Evolutionary conservation across 2,888 invertebrate genomes (phyloP).

Genomic region (Lacanobia wlatinum): DNA sequence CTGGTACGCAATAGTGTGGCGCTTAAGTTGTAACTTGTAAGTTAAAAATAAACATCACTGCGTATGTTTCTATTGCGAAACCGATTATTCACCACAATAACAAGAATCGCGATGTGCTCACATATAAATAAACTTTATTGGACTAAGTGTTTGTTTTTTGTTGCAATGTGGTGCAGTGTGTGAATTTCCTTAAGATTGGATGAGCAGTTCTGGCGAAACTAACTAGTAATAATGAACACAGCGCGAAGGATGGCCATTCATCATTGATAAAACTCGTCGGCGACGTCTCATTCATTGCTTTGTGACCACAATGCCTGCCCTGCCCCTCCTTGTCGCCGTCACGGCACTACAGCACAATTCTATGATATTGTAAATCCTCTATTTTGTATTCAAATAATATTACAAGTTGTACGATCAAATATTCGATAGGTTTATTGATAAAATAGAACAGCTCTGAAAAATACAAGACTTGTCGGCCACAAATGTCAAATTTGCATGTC

Average conservation of each 20-base stretch:
- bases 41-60: conserved; percentile 45
- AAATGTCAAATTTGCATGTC: not conserved
- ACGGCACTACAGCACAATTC: conserved; percentile 12
- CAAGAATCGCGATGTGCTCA: conserved; percentile 46
- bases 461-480: not conserved
- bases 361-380: not conserved
- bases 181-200: conserved; percentile 31
- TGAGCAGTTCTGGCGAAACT: conserved; percentile 33
- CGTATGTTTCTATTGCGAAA: conserved; percentile 26
- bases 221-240: conserved; percentile 60
- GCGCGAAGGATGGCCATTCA: conserved; percentile 72
- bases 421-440: not conserved
- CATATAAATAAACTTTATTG: conserved; percentile 43
- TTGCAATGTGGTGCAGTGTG: conserved; percentile 8
- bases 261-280: conserved; percentile 85
- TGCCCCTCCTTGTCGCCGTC: conserved; percentile 7
- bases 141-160: conserved; percentile 12
- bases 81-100: conserved; percentile 58
- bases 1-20: conserved; percentile 34
- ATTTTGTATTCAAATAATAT: not conserved
- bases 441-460: not conserved
- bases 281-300: conserved; percentile 80
- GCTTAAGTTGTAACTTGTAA: conserved; percentile 26
- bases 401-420: no score
- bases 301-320: conserved; percentile 47